Base-by-base conservation (phyloP, 2,888 invertebrate genomes). In the Microctonus hyperodae region DNA sequence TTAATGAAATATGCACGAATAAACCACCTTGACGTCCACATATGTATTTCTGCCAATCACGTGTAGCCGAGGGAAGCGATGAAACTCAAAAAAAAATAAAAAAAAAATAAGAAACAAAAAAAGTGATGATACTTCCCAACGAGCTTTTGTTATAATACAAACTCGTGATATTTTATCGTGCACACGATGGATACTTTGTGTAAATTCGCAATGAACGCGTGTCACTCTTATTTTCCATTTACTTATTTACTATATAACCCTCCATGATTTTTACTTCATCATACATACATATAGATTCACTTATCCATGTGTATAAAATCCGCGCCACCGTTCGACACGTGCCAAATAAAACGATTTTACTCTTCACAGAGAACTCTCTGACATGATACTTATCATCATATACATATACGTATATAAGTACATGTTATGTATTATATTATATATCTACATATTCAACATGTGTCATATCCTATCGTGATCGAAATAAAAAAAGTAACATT, bases 1-100 rank as follows among this genome's bases (percentile, higher is more conserved):
- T 44, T 57, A 11, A 69, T 71, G 60, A 69, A 69, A 69, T 53
- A 69, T 69, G 65, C 65, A 67, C 48, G 22, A 58, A 56, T 35
- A 51, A 53, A 51, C 44, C 31, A 69, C 64, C 55, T 67, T 44
- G 60, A 60, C 67, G 67, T 66, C 44, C 37, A n/a, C 11, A n/a
- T n/a, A 22, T 44, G 28, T 59, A 33, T 25, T 28, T 25, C 35
- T 40, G 35, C 16, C 51, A 25, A 62, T 62, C 62, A 62, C 62
- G 62, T 62, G 40, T 23, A 25, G 25, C n/a, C 16, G 44, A 7
- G 16, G 16, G 9, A 44, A 44, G 6, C 44, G 66, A 64, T 64
- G 68, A 68, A 65, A 65, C 65, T 62, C n/a, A 57, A 58, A 44
- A 53, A 62, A 23, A 59, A 44, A 5, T n/a, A 37, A n/a, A 44